Evolutionary conservation across 2,113 vertebrate genomes (phyloP).

Genomic region (Cyphomyrus plagiostoma): DNA sequence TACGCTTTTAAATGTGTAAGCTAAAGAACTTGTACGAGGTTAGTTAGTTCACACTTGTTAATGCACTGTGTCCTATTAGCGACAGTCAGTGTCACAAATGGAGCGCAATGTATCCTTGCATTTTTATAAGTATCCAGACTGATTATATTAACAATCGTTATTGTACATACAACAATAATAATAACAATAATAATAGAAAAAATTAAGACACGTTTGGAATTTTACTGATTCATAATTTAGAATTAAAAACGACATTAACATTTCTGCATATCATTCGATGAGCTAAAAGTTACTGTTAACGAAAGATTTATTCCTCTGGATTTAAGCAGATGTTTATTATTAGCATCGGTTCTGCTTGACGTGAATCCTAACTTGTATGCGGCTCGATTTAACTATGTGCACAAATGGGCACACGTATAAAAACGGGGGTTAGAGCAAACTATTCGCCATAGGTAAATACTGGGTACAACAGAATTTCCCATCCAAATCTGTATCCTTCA

Average conservation of each 20-base stretch:
- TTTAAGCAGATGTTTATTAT: not conserved
- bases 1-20: not conserved
- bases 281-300: not conserved
- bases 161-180: not conserved
- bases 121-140: not conserved
- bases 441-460: not conserved
- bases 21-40: not conserved
- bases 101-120: not conserved
- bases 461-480: not conserved
- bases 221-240: not conserved
- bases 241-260: not conserved
- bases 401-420: not conserved
- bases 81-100: not conserved
- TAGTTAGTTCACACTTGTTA: not conserved
- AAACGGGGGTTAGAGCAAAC: not conserved
- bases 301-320: not conserved
- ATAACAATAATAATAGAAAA: not conserved
- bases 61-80: not conserved
- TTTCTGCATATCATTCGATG: not conserved
- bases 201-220: not conserved
- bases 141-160: not conserved
- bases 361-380: not conserved
- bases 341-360: not conserved
- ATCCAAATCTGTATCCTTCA: not conserved
- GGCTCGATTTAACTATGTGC: not conserved